Conservation (phyloP, 2,797 vertebrate genomes). For the Leucoraja ocellata region DNA sequence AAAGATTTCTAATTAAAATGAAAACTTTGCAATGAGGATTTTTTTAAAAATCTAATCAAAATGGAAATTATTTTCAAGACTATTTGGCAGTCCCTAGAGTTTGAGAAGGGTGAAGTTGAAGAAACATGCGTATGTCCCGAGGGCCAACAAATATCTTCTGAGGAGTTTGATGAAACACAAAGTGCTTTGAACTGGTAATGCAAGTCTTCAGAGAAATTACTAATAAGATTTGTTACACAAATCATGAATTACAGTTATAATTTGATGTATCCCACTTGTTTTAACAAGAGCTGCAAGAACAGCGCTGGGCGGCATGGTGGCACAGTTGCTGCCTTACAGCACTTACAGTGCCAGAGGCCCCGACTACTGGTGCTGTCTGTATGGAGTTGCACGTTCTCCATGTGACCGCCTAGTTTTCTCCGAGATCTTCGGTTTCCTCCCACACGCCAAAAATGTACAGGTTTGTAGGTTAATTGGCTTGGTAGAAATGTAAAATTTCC, state of each 20-base stretch:
- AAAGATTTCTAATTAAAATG: not conserved
- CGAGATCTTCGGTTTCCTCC: too few relatives aligned
- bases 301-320: too few relatives aligned
- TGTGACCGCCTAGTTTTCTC: too few relatives aligned
- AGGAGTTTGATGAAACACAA: not conserved
- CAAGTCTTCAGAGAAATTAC: not conserved
- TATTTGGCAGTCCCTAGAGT: conserved; percentile 28
- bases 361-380: too few relatives aligned
- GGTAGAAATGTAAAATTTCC: too few relatives aligned
- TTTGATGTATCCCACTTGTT: not conserved
- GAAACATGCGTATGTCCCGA: not conserved
- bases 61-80: conserved; percentile 20
- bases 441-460: too few relatives aligned
- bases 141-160: not conserved
- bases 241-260: not conserved
- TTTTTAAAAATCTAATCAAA: not conserved
- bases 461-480: too few relatives aligned
- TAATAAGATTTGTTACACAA: not conserved
- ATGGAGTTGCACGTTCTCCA: too few relatives aligned
- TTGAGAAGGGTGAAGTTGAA: not conserved
- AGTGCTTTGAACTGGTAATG: conserved; percentile 25
- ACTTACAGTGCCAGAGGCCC: too few relatives aligned
- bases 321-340: too few relatives aligned
- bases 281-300: too few relatives aligned
- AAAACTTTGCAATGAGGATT: not conserved